Conservation (phyloP, 2,888 invertebrate genomes). For the Agapostemon virescens region DNA sequence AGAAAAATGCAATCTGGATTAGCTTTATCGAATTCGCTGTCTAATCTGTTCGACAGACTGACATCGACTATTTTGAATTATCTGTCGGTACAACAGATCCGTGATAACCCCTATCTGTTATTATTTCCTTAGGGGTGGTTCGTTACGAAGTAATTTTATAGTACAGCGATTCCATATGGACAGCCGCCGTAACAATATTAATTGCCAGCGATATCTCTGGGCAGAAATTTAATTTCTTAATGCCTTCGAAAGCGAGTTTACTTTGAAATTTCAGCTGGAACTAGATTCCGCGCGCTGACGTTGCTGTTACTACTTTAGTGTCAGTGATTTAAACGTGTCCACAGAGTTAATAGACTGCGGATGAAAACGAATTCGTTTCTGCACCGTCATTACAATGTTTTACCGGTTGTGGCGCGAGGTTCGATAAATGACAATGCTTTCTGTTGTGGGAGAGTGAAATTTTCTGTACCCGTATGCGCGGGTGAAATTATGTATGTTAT, state of each 20-base stretch:
- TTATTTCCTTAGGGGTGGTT: too few relatives aligned
- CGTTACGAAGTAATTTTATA: too few relatives aligned
- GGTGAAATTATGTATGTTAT: constrained; percentile 6
- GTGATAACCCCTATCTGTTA: too few relatives aligned
- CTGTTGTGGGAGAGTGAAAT: not conserved
- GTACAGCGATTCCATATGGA: too few relatives aligned
- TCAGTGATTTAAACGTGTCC: constrained; percentile 7
- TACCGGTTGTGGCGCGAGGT: constrained; percentile 12
- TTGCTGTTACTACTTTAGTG: not conserved
- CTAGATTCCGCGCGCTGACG: not conserved
- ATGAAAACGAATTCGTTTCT: constrained; percentile 44
- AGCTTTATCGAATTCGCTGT: too few relatives aligned
- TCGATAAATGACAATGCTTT: constrained; percentile 45
- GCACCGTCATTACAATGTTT: constrained; percentile 46
- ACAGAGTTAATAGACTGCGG: constrained; percentile 39
- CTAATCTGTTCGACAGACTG: too few relatives aligned
- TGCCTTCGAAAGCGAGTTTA: not conserved
- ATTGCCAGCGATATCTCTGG: not conserved
- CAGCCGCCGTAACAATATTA: too few relatives aligned
- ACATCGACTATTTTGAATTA: too few relatives aligned
- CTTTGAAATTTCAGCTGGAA: not conserved
- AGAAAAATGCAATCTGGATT: too few relatives aligned
- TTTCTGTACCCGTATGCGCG: not conserved
- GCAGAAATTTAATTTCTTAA: not conserved
- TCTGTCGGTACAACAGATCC: too few relatives aligned